Base-by-base conservation (phyloP, 2,113 vertebrate genomes). In the Corythoichthys intestinalis region DNA sequence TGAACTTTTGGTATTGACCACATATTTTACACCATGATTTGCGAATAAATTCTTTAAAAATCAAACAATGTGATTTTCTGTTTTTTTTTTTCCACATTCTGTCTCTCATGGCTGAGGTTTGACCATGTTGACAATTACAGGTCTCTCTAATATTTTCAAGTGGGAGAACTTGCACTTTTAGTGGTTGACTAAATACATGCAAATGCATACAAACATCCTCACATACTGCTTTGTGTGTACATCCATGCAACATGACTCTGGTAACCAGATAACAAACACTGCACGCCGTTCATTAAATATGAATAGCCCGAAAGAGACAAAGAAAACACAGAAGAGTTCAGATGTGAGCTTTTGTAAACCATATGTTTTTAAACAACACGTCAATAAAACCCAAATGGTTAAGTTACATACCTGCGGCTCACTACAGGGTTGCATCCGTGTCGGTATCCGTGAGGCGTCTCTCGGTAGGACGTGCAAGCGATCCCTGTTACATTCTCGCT, bases 201-300 rank as follows among this genome's bases (percentile, higher is more conserved):
- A 28, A 28, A 28, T 28, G 20, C 20, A 28, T 28, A 54, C 52
- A 28, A 34, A 57, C 48, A 72, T 58, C 61, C 54, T 20, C 20
- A 78, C 69, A 52, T 41, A 8, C 64, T 10, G 28, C 10, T 56
- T 13, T 65, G 35, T 70, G 59, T 66, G 20, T 58, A 28, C 10
- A 20, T 78, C 34, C 9, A 4, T 73, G 84, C 88, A 92, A 92
- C 78, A 44, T 50, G 86, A 90, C 78, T 69, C 83, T 50, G 58
- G 91, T 89, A 91, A 92, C 89, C 67, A 82, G 88, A 92, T 90
- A 77, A 81, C 79, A 66, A 82, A 78, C 73, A 41, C 72, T 49
- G 80, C 50, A 34, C 82, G 12, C 74, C 64, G 74, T 73, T 92
- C 91, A 92, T 92, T 90, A 92, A 91, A 90, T 80, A 90, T 92